These are phyloP conservation scores for Chinchilla lanigera DNA, from an alignment of 2,113 vertebrate genomes.

Conservation along the genomic window DNA sequence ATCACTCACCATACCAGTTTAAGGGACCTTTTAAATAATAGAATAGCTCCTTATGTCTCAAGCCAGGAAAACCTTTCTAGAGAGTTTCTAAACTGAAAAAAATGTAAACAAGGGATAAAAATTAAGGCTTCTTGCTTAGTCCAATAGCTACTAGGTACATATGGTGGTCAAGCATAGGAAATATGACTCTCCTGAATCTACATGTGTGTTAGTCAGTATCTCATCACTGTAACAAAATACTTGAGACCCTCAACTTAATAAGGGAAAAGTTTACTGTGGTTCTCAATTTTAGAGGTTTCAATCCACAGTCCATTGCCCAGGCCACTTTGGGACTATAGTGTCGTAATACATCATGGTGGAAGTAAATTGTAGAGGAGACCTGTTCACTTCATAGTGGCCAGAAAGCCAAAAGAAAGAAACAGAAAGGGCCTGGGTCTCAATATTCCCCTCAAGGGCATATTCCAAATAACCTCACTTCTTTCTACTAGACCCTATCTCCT, in stretches of 20 bases:
- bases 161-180: background rate
- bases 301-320: background rate
- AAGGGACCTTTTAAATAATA: background rate
- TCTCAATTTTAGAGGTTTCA: background rate
- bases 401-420: background rate
- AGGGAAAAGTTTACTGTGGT: background rate
- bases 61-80: background rate
- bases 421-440: background rate
- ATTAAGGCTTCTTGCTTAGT: background rate
- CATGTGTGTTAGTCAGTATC: background rate
- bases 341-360: background rate
- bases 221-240: background rate
- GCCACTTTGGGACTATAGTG: background rate
- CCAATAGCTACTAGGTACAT: background rate
- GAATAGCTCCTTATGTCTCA: background rate
- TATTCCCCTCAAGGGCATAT: background rate
- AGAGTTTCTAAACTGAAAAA: slow-evolving; percentile 23
- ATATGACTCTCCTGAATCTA: slow-evolving; percentile 9
- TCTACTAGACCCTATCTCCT: background rate
- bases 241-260: background rate
- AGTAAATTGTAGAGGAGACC: background rate
- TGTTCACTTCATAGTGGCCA: background rate
- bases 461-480: background rate
- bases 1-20: too few species aligned
- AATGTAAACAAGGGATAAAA: background rate